Evolutionary conservation across 2,888 invertebrate genomes (phyloP).

Genomic region (Cybosia mesomella): DNA sequence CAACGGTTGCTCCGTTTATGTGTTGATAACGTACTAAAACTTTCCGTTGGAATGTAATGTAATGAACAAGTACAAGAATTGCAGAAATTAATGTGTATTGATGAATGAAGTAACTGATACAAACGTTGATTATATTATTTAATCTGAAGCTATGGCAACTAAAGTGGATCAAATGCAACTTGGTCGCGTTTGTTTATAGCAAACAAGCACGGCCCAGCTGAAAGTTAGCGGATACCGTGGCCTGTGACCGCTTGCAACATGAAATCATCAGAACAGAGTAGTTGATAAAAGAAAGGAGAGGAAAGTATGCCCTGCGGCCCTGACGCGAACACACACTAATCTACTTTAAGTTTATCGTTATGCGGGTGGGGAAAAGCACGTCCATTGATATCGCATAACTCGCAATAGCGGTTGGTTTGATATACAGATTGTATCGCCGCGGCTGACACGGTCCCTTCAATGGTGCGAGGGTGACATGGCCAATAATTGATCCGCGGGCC

Average conservation of each 20-base stretch:
- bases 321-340: too few species aligned
- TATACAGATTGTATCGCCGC: not conserved
- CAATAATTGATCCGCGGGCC: not conserved
- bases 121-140: not conserved
- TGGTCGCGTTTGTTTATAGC: too few species aligned
- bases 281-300: not conserved
- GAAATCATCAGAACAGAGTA: not conserved
- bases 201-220: too few species aligned
- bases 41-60: not conserved
- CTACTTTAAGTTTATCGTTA: too few species aligned
- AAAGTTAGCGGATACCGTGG: too few species aligned
- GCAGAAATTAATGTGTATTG: not conserved
- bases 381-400: not conserved
- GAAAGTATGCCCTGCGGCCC: too few species aligned
- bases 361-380: not conserved
- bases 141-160: not conserved
- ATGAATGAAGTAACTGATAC: not conserved
- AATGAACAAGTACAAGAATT: not conserved
- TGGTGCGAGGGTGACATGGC: not conserved
- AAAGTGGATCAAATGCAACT: not conserved
- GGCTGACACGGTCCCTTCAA: not conserved
- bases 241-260: too few species aligned
- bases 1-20: not conserved
- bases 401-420: not conserved
- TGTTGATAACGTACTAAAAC: not conserved